A percentile compares a stretch with the other conserved stretches of the same genome.
These are phyloP conservation scores for Cervus canadensis DNA, from an alignment of 2,113 vertebrate genomes.

Conservation along the genomic window DNA sequence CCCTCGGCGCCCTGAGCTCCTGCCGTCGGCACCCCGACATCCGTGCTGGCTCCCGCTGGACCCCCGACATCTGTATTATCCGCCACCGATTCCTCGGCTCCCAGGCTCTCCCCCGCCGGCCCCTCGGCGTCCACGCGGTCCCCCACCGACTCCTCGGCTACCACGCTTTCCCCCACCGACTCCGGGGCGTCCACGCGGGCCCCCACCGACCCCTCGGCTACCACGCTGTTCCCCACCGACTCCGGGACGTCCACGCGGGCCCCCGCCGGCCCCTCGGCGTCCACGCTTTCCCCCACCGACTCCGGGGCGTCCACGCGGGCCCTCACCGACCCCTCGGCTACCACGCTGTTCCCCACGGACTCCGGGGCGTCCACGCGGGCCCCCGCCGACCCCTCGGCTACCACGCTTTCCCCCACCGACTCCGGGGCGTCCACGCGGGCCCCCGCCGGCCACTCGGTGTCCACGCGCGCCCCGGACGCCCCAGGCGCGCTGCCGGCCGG, in stretches of 20 bases:
- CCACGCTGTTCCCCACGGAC: not conserved
- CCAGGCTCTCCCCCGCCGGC: not conserved
- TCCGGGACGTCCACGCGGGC: not conserved
- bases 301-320: not conserved
- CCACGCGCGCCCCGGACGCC: not conserved
- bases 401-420: not conserved
- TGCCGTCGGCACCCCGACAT: constrained; percentile 27
- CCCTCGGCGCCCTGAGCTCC: constrained; percentile 29
- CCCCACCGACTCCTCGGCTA: not conserved
- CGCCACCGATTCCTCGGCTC: not conserved
- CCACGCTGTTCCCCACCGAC: not conserved
- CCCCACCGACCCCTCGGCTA: fast-evolving
- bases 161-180: not conserved
- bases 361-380: not conserved
- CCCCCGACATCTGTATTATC: not conserved
- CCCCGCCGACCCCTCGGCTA: not conserved
- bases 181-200: not conserved
- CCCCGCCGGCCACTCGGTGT: not conserved
- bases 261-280: not conserved
- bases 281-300: not conserved
- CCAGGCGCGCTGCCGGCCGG: not conserved
- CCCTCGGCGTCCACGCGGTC: not conserved
- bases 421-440: not conserved
- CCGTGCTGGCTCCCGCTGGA: not conserved
- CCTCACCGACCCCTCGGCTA: not conserved